These are phyloP conservation scores for Cervus canadensis DNA, from an alignment of 2,113 vertebrate species.

Conservation along the genomic window DNA sequence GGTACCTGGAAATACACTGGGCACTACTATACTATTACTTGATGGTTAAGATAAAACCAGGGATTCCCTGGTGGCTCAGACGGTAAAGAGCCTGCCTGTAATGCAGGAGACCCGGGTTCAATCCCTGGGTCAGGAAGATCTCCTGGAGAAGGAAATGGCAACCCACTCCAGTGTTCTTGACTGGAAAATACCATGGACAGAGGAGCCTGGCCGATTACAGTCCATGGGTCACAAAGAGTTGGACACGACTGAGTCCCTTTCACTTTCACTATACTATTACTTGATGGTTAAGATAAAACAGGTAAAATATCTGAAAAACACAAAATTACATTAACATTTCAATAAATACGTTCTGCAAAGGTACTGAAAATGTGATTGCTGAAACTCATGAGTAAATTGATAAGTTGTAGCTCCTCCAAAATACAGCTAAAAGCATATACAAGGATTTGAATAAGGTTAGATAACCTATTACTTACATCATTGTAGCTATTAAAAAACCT, in stretches of 20 bases:
- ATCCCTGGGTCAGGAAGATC: background rate
- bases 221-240: background rate
- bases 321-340: constrained; percentile 71
- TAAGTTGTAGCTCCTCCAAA: constrained; percentile 34
- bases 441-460: constrained; percentile 56
- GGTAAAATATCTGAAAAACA: constrained; percentile 34
- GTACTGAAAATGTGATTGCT: constrained; percentile 40
- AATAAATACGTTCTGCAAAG: constrained; percentile 45
- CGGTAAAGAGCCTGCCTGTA: background rate
- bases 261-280: background rate
- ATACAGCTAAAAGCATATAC: constrained; percentile 40
- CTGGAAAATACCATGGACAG: background rate
- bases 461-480: constrained; percentile 58
- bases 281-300: constrained; percentile 22
- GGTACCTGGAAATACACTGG: background rate
- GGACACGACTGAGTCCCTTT: background rate
- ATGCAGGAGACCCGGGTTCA: background rate
- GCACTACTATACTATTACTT: background rate
- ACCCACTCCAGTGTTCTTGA: background rate
- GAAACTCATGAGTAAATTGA: constrained; percentile 41
- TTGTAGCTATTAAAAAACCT: constrained; percentile 34
- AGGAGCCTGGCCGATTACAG: background rate
- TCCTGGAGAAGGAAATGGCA: background rate
- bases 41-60: constrained; percentile 27
- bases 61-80: background rate